phyloP scores from a whole-genome alignment of 2,888 invertebrate species.

The Blastobasis adustella region DNA sequence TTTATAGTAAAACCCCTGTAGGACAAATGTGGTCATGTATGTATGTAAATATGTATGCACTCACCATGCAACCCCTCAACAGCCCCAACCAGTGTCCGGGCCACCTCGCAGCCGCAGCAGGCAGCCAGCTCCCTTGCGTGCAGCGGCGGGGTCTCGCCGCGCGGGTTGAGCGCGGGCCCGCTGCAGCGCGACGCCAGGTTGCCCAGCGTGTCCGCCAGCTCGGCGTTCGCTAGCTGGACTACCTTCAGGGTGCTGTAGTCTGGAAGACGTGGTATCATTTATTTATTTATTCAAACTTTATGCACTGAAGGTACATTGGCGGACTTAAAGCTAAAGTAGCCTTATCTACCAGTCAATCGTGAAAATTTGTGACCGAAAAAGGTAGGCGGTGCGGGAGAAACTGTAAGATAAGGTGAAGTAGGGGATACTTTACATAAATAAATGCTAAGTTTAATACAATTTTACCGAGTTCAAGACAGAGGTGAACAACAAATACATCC shows the following conservation, averaged over 20 bases:
- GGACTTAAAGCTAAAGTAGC: too few relatives aligned
- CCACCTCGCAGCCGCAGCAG: conserved; percentile 43
- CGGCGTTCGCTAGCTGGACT: conserved; percentile 85
- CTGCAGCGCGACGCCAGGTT: conserved; percentile 91
- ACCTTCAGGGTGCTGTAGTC: conserved; percentile 89
- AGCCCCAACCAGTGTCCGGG: conserved; percentile 67
- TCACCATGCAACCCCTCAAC: conserved; percentile 51
- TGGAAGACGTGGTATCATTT: conserved; percentile 48
- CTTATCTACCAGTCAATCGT: too few relatives aligned
- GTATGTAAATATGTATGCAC: neutral
- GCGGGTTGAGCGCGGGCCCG: conserved; percentile 85
- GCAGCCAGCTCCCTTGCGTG: conserved; percentile 49
- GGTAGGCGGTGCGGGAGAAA: too few relatives aligned
- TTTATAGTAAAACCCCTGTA: too few relatives aligned
- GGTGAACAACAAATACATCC: too few relatives aligned
- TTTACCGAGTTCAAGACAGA: too few relatives aligned
- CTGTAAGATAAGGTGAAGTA: too few relatives aligned
- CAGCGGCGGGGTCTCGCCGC: conserved; percentile 79
- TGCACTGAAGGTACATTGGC: too few relatives aligned
- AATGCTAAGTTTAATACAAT: too few relatives aligned
- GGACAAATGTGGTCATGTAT: neutral
- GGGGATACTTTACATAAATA: too few relatives aligned
- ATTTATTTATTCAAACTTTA: too few relatives aligned
- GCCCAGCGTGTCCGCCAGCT: conserved; percentile 93
- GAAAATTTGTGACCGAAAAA: too few relatives aligned